A percentile compares a stretch with the other conserved stretches of the same genome.
Conservation (phyloP, 2,888 invertebrate genomes). For the Stenichneumon culpator region DNA sequence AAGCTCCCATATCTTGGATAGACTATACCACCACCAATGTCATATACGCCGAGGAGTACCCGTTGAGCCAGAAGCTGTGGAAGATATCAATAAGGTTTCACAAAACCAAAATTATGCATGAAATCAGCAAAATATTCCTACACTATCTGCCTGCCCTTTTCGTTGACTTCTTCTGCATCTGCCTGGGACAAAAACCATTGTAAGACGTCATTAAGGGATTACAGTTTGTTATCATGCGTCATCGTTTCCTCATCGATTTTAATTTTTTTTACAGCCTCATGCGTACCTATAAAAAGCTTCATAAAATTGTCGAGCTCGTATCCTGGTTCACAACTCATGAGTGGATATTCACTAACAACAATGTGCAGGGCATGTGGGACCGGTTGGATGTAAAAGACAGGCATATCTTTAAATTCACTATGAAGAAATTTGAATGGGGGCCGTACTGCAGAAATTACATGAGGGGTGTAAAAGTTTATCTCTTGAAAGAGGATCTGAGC, state of each 20-base stretch:
- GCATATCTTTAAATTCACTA: slow-evolving; percentile 90
- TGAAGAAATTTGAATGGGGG: slow-evolving; percentile 90
- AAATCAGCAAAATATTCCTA: slow-evolving; percentile 88
- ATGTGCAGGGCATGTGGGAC: slow-evolving; percentile 88
- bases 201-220: slow-evolving; percentile 79
- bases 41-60: slow-evolving; percentile 86
- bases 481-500: slow-evolving; percentile 92
- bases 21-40: slow-evolving; percentile 87
- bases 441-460: slow-evolving; percentile 90
- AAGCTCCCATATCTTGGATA: slow-evolving; percentile 93
- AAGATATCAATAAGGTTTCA: slow-evolving; percentile 81
- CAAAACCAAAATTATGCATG: slow-evolving; percentile 86
- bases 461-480: slow-evolving; percentile 90
- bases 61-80: slow-evolving; percentile 87
- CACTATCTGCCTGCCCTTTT: slow-evolving; percentile 91
- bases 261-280: slow-evolving; percentile 88
- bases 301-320: slow-evolving; percentile 91
- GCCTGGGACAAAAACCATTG: slow-evolving; percentile 90
- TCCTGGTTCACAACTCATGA: slow-evolving; percentile 89
- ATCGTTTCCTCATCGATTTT: slow-evolving; percentile 20
- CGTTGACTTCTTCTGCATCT: slow-evolving; percentile 88
- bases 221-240: neutral
- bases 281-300: slow-evolving; percentile 92
- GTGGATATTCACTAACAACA: slow-evolving; percentile 90
- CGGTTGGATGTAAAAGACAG: slow-evolving; percentile 85